Evolutionary conservation across 2,888 invertebrate species (phyloP).

Genomic region (Calameuta idolon): DNA sequence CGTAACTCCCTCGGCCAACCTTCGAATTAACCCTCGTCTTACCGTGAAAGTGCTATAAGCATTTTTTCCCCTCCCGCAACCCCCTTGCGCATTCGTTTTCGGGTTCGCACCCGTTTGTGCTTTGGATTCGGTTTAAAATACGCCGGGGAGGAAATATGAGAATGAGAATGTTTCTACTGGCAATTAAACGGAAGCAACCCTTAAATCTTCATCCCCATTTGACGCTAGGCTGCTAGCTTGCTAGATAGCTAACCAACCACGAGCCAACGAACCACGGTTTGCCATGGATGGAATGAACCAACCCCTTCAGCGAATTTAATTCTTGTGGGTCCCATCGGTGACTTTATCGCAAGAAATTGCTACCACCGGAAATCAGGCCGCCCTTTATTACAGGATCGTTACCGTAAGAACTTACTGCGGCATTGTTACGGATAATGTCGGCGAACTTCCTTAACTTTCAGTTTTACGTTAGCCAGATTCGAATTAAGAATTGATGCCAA

Average conservation of each 20-base stretch:
- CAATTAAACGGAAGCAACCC: conserved; percentile 10
- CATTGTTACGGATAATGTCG: conserved; percentile 65
- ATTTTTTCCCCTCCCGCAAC: not conserved
- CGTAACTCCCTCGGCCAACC: not conserved
- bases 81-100: not conserved
- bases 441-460: conserved; percentile 64
- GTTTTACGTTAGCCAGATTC: conserved; percentile 64
- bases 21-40: not conserved
- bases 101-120: not conserved
- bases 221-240: conserved; percentile 24
- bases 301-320: conserved; percentile 57
- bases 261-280: not conserved
- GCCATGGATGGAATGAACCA: conserved; percentile 20
- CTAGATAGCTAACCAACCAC: not conserved
- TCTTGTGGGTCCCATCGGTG: conserved; percentile 63
- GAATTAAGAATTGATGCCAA: conserved; percentile 66
- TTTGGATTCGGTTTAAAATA: not conserved
- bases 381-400: conserved; percentile 64
- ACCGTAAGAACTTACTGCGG: conserved; percentile 62
- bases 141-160: not conserved
- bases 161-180: not conserved
- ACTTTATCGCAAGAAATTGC: conserved; percentile 65
- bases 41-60: not conserved
- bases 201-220: conserved; percentile 45
- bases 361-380: conserved; percentile 43